These are phyloP conservation scores for Alexandromys fortis DNA, from an alignment of 2,113 vertebrate genomes.

Conservation along the genomic window DNA sequence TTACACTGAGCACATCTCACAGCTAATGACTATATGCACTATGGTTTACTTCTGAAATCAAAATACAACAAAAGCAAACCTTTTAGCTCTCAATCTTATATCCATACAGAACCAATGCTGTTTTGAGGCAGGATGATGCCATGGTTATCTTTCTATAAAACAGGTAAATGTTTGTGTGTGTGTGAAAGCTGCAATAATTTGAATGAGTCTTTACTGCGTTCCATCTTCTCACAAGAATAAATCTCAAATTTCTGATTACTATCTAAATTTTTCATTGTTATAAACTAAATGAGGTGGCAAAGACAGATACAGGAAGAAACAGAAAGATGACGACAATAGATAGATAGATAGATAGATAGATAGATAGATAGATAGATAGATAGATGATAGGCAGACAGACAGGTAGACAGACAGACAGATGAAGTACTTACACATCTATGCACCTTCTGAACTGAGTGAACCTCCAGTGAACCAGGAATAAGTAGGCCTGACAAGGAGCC, in stretches of 20 bases:
- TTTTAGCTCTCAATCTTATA: neutral
- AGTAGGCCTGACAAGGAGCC: neutral
- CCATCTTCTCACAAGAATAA: neutral
- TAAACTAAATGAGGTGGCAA: neutral
- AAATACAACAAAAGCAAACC: constrained; percentile 34
- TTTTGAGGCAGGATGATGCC: neutral
- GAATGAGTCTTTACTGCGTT: neutral
- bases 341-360: too few species aligned
- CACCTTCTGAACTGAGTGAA: neutral
- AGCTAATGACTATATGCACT: constrained; percentile 21
- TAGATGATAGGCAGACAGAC: neutral
- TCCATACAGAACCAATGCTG: neutral
- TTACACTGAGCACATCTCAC: neutral
- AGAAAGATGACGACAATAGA: neutral
- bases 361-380: too few species aligned
- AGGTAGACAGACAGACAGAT: too few species aligned
- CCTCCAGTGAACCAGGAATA: neutral
- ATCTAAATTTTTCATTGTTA: neutral
- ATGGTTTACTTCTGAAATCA: constrained; percentile 9
- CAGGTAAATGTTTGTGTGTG: neutral
- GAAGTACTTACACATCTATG: neutral
- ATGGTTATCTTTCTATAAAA: neutral
- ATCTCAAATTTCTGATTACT: neutral
- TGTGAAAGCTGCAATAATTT: neutral
- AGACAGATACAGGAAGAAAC: too few species aligned